Percentiles rank a stretch among this genome's conserved stretches.
These are phyloP conservation scores for Athene cunicularia DNA, from an alignment of 2,113 vertebrate species.

Conservation along the genomic window DNA sequence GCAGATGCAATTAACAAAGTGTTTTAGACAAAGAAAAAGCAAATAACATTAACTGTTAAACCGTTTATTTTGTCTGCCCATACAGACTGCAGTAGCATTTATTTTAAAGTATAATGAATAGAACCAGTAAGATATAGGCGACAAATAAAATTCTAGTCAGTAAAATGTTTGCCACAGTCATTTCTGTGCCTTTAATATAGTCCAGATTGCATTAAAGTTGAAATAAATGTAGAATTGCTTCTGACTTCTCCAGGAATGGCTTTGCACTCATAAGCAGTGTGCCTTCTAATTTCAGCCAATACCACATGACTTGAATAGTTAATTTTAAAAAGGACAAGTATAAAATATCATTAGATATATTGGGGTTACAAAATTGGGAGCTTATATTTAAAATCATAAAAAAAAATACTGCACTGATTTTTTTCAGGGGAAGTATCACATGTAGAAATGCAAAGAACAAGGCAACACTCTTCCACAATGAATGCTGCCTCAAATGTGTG, in stretches of 20 bases:
- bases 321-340: constrained; percentile 9
- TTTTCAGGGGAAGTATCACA: neutral
- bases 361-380: neutral
- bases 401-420: neutral
- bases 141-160: neutral
- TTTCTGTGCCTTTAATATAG: neutral
- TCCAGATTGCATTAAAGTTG: neutral
- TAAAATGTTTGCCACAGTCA: neutral
- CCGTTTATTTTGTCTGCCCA: neutral
- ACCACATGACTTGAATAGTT: neutral
- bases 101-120: neutral
- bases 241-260: neutral
- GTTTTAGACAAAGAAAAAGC: neutral
- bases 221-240: constrained; percentile 4
- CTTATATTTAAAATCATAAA: neutral
- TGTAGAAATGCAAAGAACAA: neutral
- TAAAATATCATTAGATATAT: neutral
- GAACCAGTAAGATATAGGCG: neutral
- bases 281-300: constrained; percentile 16
- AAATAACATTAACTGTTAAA: neutral
- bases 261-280: neutral
- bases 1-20: neutral
- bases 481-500: neutral
- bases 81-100: neutral
- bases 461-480: neutral